A percentile compares a stretch with the other conserved stretches of the same genome.
Conservation (phyloP, 2,797 vertebrate species). For the Salarias fasciatus region DNA sequence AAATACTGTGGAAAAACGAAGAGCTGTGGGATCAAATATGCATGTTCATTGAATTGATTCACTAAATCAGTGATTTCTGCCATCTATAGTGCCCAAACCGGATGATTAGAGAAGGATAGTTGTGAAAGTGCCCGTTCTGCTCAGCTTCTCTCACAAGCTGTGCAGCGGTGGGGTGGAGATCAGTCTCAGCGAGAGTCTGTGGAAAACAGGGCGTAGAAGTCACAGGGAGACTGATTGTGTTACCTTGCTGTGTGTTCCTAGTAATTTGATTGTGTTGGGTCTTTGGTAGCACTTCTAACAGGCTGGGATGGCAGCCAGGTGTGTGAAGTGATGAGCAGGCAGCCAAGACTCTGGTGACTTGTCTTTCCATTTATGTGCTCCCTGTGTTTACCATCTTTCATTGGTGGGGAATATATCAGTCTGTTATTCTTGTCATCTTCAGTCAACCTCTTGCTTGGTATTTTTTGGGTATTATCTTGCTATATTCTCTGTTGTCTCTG, state of each 20-base stretch:
- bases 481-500: no score
- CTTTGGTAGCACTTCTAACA: constrained; percentile 58
- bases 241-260: constrained; percentile 56
- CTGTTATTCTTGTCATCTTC: no score
- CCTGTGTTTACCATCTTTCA: neutral
- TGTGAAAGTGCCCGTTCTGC: constrained; percentile 17
- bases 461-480: no score
- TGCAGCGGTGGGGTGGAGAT: constrained; percentile 34
- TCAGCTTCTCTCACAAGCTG: constrained; percentile 49
- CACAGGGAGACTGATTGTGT: constrained; percentile 60
- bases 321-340: constrained; percentile 60
- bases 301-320: constrained; percentile 64
- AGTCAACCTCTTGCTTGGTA: no score
- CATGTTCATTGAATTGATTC: constrained; percentile 20
- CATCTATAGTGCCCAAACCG: constrained; percentile 16
- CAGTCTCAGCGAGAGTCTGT: constrained; percentile 38
- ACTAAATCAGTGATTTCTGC: constrained; percentile 4
- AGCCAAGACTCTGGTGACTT: constrained; percentile 46
- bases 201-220: constrained; percentile 42
- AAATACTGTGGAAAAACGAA: constrained; percentile 12
- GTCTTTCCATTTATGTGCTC: constrained; percentile 32
- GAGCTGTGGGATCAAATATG: no score
- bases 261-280: constrained; percentile 65
- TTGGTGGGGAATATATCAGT: no score
- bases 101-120: constrained; percentile 14